Conservation (phyloP, 2,888 invertebrate genomes). For the Stegophylla sp. region DNA sequence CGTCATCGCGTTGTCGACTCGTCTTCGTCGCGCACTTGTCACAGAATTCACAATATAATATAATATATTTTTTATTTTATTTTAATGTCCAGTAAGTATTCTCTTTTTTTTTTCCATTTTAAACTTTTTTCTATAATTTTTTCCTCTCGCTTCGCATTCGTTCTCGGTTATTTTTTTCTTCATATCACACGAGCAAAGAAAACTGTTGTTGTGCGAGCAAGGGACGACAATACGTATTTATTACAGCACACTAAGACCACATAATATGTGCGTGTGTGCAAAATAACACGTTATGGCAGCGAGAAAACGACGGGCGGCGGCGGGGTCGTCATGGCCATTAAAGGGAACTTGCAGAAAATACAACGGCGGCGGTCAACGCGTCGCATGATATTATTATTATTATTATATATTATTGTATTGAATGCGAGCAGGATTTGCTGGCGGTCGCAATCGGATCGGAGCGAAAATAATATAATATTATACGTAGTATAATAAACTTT, state of each 20-base stretch:
- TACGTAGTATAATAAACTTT: not conserved
- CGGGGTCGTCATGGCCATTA: slow-evolving; percentile 41
- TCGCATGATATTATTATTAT: slow-evolving; percentile 14
- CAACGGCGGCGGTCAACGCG: slow-evolving; percentile 3
- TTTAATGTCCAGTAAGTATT: slow-evolving; percentile 5
- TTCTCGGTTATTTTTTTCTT: not conserved
- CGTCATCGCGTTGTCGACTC: slow-evolving; percentile 1
- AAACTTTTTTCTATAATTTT: too few species aligned
- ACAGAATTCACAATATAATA: too few species aligned
- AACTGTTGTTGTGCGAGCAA: not conserved
- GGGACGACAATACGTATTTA: not conserved
- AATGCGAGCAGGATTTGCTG: not conserved
- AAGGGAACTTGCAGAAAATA: slow-evolving; percentile 38
- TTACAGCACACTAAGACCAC: not conserved
- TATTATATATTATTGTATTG: not conserved
- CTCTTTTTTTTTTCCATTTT: not conserved
- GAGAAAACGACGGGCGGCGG: not conserved
- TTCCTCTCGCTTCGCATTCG: too few species aligned
- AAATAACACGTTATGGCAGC: slow-evolving; percentile 17
- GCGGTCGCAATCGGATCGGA: not conserved
- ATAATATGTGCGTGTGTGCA: not conserved
- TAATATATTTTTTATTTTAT: too few species aligned
- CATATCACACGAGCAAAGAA: not conserved
- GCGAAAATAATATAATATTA: not conserved
- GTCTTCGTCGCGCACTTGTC: not conserved